Evolutionary conservation across 2,888 invertebrate genomes (phyloP).

Genomic region (Anoplius nigerrimus): DNA sequence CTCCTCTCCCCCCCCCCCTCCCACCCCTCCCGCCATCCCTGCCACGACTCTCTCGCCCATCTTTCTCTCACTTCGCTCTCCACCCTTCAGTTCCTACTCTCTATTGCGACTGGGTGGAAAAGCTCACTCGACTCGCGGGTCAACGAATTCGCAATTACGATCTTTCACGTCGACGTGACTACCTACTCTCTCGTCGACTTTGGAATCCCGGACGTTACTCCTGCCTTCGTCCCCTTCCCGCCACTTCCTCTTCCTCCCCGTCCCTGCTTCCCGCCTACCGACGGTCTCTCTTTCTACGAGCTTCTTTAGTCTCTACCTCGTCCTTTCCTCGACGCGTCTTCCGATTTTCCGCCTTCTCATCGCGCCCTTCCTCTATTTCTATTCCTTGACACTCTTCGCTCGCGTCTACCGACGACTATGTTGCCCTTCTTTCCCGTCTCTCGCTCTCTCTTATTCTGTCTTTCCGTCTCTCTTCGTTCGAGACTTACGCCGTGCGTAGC

Average conservation of each 20-base stretch:
- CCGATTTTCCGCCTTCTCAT: neutral
- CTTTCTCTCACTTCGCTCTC: constrained; percentile 23
- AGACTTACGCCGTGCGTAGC: neutral
- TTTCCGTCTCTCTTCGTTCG: neutral
- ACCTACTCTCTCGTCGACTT: constrained; percentile 60
- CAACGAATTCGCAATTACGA: constrained; percentile 72
- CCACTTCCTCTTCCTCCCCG: constrained; percentile 1
- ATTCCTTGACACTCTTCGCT: neutral
- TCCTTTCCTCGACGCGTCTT: constrained; percentile 9
- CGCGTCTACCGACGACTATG: neutral
- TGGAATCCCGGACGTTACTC: constrained; percentile 50
- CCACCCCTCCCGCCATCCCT: constrained; percentile 4
- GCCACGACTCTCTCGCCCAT: constrained; percentile 14
- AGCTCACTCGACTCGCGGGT: constrained; percentile 68
- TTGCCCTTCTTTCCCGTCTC: neutral
- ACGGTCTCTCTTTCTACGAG: neutral
- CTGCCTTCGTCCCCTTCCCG: constrained; percentile 8
- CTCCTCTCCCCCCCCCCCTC: constrained; percentile 24
- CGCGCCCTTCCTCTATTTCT: neutral
- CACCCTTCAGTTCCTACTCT: constrained; percentile 27
- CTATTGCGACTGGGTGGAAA: constrained; percentile 53
- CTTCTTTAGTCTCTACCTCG: neutral
- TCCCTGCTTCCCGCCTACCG: too few species aligned
- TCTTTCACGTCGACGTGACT: constrained; percentile 65
- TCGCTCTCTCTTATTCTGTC: neutral